Base-by-base conservation (phyloP, 2,113 vertebrate genomes). In the Orycteropus afer region DNA sequence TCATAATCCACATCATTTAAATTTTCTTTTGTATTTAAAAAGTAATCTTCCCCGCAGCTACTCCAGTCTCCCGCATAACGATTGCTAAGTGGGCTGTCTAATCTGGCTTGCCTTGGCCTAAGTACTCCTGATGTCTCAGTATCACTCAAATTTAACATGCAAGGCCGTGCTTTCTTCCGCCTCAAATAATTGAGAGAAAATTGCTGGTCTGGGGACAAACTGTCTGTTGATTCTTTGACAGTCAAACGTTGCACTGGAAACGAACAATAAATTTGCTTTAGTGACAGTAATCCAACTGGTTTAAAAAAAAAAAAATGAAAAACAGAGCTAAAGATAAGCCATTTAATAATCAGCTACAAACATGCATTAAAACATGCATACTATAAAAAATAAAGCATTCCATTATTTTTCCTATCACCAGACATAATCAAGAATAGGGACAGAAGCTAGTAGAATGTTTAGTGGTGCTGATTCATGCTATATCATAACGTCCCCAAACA, bases 51-150 rank as follows among this genome's bases (percentile, higher is more conserved):
- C 37, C 99, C 99, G 34, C 99, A 99, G 69, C 98, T 85, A 80
- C 99, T 99, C 99, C 99, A 99, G 98, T 99, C 99, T 32, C 99
- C 99, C 0, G 99, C 99, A 0, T 99, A 99, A 89, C 99, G 99
- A 98, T 99, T 99, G 98, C 99, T 99, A 0, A 98, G 98, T 0
- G 99, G 99, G 96, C 99, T 99, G 97, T 99, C 99, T 27, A 99
- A 96, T 1, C 99, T 98, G 0, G 99, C 99, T 0, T 98, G 98
- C 83, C 98, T 98, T 7, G 99, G 99, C 65, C 99, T 98, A 79
- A 99, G 98, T 27, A 99, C 98, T 0, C 99, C 98, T 0, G 96
- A 98, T 88, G 99, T 97, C 73, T 99, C 99, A 0, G 97, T 82
- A 12, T 98, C 59, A 0, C 97, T 98, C 94, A 99, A 97, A 93